Conservation (phyloP, 2,888 invertebrate genomes). For the Mesorhabditis spiculigera region DNA sequence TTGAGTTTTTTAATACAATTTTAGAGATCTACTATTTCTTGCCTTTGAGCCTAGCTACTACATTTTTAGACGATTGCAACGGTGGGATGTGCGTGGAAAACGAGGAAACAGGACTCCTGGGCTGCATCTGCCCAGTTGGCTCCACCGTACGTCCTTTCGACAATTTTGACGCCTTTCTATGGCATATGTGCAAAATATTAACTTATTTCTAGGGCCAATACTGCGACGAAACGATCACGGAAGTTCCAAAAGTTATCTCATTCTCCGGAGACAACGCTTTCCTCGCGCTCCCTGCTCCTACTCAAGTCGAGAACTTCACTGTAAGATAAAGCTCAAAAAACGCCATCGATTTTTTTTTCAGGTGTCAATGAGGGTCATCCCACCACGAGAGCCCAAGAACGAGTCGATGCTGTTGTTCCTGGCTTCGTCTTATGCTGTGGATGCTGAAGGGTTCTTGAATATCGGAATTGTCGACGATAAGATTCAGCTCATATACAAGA, state of each 20-base stretch:
- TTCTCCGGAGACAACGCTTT: neutral
- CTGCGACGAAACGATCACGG: neutral
- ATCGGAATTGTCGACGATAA: neutral
- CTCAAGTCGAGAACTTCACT: neutral
- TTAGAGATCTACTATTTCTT: too few relatives aligned
- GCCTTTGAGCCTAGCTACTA: neutral
- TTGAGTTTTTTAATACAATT: too few relatives aligned
- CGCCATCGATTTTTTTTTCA: neutral
- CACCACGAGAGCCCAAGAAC: neutral
- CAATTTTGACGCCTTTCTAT: neutral
- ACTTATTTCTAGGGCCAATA: neutral
- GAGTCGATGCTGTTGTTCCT: conserved; percentile 4
- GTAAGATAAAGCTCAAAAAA: neutral
- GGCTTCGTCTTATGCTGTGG: conserved; percentile 2
- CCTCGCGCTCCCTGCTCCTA: neutral
- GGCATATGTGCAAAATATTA: neutral
- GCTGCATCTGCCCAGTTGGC: conserved; percentile 45
- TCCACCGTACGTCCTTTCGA: conserved; percentile 8
- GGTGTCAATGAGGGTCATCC: neutral
- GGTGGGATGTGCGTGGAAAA: conserved; percentile 41
- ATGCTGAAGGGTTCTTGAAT: neutral
- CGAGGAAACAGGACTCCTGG: conserved; percentile 29
- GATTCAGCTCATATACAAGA: neutral
- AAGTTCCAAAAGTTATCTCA: neutral
- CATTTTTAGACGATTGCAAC: conserved; percentile 30